Conservation (phyloP, 1,140 invertebrate genomes). For the Habropoda laboriosa region DNA sequence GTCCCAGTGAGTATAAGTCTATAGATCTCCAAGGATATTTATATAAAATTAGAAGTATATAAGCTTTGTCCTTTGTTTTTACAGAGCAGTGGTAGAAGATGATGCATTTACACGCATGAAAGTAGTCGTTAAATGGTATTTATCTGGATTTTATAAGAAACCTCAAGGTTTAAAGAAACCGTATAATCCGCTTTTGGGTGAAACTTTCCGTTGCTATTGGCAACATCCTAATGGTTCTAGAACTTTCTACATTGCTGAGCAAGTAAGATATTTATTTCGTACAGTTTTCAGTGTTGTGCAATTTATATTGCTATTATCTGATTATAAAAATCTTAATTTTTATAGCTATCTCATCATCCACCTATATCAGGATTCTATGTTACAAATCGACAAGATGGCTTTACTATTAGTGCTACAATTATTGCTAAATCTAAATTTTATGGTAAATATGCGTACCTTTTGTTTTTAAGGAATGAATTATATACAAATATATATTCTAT, state of each 20-base stretch:
- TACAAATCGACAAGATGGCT: slow-evolving; percentile 96
- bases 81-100: slow-evolving; percentile 91
- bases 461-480: neutral
- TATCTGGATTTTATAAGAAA: slow-evolving; percentile 94
- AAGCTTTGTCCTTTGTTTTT: slow-evolving; percentile 57
- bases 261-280: slow-evolving; percentile 82
- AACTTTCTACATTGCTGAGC: slow-evolving; percentile 96
- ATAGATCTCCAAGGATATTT: neutral
- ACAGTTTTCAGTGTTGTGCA: neutral
- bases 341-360: slow-evolving; percentile 96
- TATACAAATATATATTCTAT: neutral
- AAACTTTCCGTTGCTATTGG: slow-evolving; percentile 96
- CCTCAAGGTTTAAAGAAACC: slow-evolving; percentile 97
- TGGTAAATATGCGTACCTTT: slow-evolving; percentile 82
- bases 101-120: slow-evolving; percentile 96
- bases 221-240: slow-evolving; percentile 90
- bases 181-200: slow-evolving; percentile 96
- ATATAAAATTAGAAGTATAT: neutral
- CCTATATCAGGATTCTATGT: slow-evolving; percentile 97
- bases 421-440: slow-evolving; percentile 97
- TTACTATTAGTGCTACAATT: slow-evolving; percentile 94
- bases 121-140: slow-evolving; percentile 93
- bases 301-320: neutral
- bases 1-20: slow-evolving; percentile 86
- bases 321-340: slow-evolving; percentile 19